A percentile compares a stretch with the other conserved stretches of the same genome.
phyloP scores from a whole-genome alignment of 1,140 invertebrate genomes.

The Paramacrobiotus metropolitanus region DNA sequence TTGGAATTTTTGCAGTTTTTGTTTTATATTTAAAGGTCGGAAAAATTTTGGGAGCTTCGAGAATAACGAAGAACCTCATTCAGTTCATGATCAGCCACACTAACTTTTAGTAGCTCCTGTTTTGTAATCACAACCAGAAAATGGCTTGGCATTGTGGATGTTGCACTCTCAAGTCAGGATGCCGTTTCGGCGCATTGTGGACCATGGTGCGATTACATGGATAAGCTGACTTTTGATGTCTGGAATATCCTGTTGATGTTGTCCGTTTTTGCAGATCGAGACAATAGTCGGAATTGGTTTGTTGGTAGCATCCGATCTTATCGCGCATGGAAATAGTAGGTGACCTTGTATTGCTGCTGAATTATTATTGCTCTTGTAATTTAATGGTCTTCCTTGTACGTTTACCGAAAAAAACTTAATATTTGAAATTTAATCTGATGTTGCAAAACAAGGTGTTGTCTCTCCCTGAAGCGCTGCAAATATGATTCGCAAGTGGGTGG shows the following conservation, averaged over 20 bases:
- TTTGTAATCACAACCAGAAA: not conserved
- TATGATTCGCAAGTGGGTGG: not conserved
- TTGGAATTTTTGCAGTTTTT: no score
- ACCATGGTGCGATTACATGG: not conserved
- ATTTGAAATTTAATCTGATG: not conserved
- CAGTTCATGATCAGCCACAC: no score
- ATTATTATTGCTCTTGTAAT: no score
- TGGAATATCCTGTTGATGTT: not conserved
- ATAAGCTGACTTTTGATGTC: not conserved
- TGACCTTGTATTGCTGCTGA: not conserved
- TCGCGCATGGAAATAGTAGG: conserved; percentile 1
- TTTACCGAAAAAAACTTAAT: not conserved
- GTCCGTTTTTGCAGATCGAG: not conserved
- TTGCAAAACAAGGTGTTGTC: not conserved
- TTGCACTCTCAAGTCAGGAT: not conserved
- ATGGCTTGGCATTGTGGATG: not conserved
- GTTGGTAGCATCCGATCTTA: not conserved
- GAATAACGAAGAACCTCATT: no score
- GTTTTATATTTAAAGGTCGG: no score
- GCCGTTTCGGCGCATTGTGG: not conserved
- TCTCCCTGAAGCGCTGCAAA: no score
- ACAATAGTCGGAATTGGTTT: not conserved
- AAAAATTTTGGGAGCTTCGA: no score
- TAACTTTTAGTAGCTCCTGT: no score
- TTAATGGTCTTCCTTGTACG: no score